These are phyloP conservation scores for Opisthocomus hoazin DNA, from an alignment of 2,113 vertebrate genomes.

Conservation along the genomic window DNA sequence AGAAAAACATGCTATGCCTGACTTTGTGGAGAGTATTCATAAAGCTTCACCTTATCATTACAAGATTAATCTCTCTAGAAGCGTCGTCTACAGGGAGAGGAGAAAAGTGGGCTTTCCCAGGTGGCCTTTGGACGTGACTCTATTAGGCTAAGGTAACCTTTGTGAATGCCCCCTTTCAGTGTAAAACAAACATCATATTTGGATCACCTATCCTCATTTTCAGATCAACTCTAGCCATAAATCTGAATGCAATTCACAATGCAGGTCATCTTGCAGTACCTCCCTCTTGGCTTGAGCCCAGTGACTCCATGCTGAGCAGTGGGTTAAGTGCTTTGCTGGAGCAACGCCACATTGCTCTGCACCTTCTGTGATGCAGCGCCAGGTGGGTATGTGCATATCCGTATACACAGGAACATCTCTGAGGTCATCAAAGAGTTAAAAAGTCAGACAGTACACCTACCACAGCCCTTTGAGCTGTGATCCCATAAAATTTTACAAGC, in stretches of 20 bases:
- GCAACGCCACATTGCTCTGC: not conserved
- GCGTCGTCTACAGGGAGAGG: not conserved
- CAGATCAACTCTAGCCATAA: not conserved
- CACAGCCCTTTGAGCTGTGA: not conserved
- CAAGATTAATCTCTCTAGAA: not conserved
- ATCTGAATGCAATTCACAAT: not conserved
- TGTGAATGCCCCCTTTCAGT: not conserved
- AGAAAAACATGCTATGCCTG: not conserved
- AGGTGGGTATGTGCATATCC: not conserved
- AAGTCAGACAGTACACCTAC: not conserved
- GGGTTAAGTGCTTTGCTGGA: slow-evolving; percentile 22
- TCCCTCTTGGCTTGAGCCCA: not conserved
- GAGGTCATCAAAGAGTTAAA: not conserved
- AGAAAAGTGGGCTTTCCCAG: not conserved
- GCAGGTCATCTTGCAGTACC: not conserved
- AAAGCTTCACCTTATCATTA: not conserved
- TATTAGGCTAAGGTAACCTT: not conserved
- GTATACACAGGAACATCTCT: not conserved
- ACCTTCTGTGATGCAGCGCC: not conserved
- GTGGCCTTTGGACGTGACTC: not conserved
- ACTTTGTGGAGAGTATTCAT: not conserved
- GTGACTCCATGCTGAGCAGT: not conserved
- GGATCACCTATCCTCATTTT: not conserved
- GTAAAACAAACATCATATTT: not conserved
- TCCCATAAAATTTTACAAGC: not conserved